phyloP scores from a whole-genome alignment of 2,797 vertebrate genomes.

The Syndactyla subalaris region DNA sequence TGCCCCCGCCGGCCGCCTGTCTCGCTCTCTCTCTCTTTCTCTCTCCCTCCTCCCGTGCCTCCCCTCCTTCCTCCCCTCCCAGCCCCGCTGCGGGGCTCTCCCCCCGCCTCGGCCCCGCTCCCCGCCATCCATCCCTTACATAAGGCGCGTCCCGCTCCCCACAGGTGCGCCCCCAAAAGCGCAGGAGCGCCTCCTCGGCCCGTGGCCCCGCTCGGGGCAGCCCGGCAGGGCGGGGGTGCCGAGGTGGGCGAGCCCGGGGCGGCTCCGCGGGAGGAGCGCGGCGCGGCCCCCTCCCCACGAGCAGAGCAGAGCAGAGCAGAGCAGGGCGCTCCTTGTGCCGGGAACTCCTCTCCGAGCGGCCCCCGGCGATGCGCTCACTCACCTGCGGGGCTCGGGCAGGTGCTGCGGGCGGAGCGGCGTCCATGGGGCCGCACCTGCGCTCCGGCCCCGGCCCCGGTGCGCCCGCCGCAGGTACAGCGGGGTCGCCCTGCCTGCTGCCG shows the following conservation, averaged over 20 bases:
- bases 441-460: too few relatives aligned
- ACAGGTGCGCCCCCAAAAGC: slow-evolving; percentile 29
- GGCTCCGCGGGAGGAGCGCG: too few relatives aligned
- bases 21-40: neutral
- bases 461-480: neutral
- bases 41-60: neutral
- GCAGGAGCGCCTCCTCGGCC: neutral
- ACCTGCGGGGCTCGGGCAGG: neutral
- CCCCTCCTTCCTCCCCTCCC: neutral
- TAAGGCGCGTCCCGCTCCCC: slow-evolving; percentile 26
- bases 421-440: neutral
- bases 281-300: too few relatives aligned
- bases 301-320: too few relatives aligned
- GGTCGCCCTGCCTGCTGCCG: neutral
- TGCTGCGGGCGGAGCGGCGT: neutral
- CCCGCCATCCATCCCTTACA: slow-evolving; percentile 8
- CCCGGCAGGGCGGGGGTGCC: too few relatives aligned
- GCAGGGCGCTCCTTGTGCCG: neutral
- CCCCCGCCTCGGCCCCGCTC: neutral
- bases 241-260: too few relatives aligned
- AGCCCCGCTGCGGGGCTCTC: neutral
- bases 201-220: too few relatives aligned
- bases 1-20: neutral
- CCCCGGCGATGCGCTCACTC: neutral
- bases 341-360: neutral